Base-by-base conservation (phyloP, 2,888 invertebrate genomes). In the Stictocephala bisonia region DNA sequence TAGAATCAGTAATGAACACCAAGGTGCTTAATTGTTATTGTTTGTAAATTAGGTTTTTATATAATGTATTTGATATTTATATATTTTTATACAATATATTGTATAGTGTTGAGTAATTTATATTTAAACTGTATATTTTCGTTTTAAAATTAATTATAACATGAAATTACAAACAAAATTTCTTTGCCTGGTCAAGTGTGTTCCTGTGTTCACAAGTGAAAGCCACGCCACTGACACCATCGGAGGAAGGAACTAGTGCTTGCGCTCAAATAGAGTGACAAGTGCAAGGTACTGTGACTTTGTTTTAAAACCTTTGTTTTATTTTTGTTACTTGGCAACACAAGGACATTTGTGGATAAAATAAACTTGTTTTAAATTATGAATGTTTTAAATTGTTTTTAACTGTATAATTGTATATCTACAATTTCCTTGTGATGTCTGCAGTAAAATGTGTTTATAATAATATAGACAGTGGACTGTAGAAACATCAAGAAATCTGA, bases 211-310 rank as follows among this genome's bases (percentile, higher is more conserved):
- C 87, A 85, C 84, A 82, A 81, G 83, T 82, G 79, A 75, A 82
- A 81, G 82, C 81, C 81, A 79, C 82, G 83, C 83, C 82, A 82
- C 84, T 84, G 83, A 84, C 77, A 79, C 79, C 70, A 53, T 41
- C 44, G 58, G 79, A 80, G 81, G 82, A 81, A 85, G 86, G 89
- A 72, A 88, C 90, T 83, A 86, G 90, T 88, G 91, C 89, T 89
- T 88, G 89, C 90, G 86, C 90, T 91, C 91, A 90, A 91, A 90
- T 88, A 83, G 90, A 91, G 90, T 86, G 90, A 88, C 89, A 88
- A 89, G 91, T 91, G 90, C 90, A 89, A 91, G 91, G 91, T 91
- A 91, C 89, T 87, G 90, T 90, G 84, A 64, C 64, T 64, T 64
- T n/a, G n/a, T n/a, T n/a, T 44, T 64, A 18, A 15, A 64, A 64